Evolutionary conservation across 2,888 invertebrate genomes (phyloP).

Genomic region (Phaonia tiefii): DNA sequence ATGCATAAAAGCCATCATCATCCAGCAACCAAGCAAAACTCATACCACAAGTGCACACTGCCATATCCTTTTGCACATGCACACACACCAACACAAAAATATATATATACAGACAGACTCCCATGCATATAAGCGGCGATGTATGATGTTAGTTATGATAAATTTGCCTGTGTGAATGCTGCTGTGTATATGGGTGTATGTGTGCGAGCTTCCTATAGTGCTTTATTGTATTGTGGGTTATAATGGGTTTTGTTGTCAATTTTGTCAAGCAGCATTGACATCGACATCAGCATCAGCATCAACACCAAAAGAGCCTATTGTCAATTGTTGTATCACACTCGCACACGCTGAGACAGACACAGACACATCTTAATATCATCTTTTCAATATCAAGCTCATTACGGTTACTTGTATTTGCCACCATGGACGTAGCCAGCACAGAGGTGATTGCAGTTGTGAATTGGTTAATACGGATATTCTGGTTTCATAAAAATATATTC

Average conservation of each 20-base stretch:
- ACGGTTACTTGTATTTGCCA: slow-evolving; percentile 14
- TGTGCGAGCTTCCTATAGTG: slow-evolving; percentile 33
- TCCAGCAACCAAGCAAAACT: slow-evolving; percentile 14
- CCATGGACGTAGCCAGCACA: neutral
- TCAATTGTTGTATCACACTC: slow-evolving; percentile 45
- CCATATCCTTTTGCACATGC: neutral
- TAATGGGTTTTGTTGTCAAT: slow-evolving; percentile 54
- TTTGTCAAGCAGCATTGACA: slow-evolving; percentile 46
- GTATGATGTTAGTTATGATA: slow-evolving; percentile 34
- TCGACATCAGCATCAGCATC: slow-evolving; percentile 18
- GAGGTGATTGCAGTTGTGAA: too few species aligned
- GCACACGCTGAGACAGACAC: neutral
- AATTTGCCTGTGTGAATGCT: slow-evolving; percentile 35
- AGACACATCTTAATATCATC: slow-evolving; percentile 35
- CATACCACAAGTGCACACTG: slow-evolving; percentile 2
- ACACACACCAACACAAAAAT: neutral
- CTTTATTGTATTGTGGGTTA: slow-evolving; percentile 48
- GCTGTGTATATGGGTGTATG: neutral
- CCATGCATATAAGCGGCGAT: neutral
- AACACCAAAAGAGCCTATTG: slow-evolving; percentile 39
- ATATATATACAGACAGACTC: neutral
- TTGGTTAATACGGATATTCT: neutral
- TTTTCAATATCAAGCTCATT: slow-evolving; percentile 48
- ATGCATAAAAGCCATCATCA: slow-evolving; percentile 48
- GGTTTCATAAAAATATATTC: neutral